Percentiles rank a stretch among this genome's conserved stretches.
phyloP scores from a whole-genome alignment of 1,140 invertebrate genomes.

The Cyrtorhinus lividipennis region DNA sequence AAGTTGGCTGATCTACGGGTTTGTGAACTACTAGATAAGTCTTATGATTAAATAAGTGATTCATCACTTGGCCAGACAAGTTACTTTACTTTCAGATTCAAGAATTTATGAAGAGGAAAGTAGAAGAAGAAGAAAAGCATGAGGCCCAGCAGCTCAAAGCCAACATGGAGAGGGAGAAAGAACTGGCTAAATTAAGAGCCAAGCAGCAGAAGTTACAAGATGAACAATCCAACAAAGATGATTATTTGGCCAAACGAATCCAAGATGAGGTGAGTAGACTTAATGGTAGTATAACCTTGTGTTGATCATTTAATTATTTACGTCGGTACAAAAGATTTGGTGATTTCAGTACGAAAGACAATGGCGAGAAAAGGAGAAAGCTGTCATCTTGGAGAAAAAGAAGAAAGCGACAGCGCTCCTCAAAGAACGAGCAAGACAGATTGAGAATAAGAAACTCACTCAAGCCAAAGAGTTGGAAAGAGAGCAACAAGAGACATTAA shows the following conservation, averaged over 20 bases:
- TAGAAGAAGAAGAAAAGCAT: constrained; percentile 37
- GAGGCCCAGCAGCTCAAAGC: constrained; percentile 36
- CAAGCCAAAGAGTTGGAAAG: constrained; percentile 43
- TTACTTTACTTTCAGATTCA: constrained; percentile 30
- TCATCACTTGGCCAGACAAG: neutral
- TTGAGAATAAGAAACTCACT: constrained; percentile 34
- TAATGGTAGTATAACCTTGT: neutral
- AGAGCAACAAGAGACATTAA: constrained; percentile 42
- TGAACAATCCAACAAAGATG: constrained; percentile 34
- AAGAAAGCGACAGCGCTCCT: constrained; percentile 28
- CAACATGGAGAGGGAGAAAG: constrained; percentile 34
- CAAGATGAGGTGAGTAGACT: constrained; percentile 35
- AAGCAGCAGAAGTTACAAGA: constrained; percentile 33
- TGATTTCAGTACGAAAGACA: constrained; percentile 30
- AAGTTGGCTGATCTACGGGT: constrained; percentile 41
- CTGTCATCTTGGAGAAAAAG: constrained; percentile 26
- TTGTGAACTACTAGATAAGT: no score
- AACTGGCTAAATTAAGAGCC: constrained; percentile 33
- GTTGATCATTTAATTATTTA: constrained; percentile 7
- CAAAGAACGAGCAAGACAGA: constrained; percentile 33
- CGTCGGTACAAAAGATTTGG: neutral
- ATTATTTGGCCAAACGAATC: constrained; percentile 35
- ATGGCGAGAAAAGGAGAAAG: constrained; percentile 32
- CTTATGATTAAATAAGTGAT: constrained; percentile 7
- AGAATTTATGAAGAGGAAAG: constrained; percentile 42